Conservation (phyloP, 1,140 invertebrate species). For the Campoletis sonorensis region DNA sequence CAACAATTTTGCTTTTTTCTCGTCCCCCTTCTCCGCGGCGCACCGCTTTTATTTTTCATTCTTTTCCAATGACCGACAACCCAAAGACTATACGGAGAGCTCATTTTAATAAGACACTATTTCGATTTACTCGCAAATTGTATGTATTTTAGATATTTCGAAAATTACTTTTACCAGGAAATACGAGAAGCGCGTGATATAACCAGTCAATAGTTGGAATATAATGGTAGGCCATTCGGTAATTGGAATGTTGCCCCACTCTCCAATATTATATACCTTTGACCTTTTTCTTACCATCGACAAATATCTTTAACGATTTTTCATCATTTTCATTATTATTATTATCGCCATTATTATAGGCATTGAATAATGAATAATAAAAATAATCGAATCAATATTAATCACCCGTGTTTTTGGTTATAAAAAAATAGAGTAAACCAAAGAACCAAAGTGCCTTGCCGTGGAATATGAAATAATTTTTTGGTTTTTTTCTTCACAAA, state of each 20-base stretch:
- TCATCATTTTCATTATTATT: no score
- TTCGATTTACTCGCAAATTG: slow-evolving; percentile 68
- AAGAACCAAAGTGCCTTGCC: not conserved
- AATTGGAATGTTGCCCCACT: slow-evolving; percentile 34
- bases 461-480: no score
- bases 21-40: slow-evolving; percentile 21
- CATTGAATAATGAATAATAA: no score
- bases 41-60: not conserved
- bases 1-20: slow-evolving; percentile 49
- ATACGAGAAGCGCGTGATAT: slow-evolving; percentile 62
- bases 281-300: not conserved
- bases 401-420: no score
- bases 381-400: no score
- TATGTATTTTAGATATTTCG: slow-evolving; percentile 76
- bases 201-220: slow-evolving; percentile 72
- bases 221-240: slow-evolving; percentile 62
- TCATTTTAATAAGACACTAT: slow-evolving; percentile 70
- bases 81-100: slow-evolving; percentile 40
- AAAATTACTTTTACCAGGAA: slow-evolving; percentile 76
- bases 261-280: slow-evolving; percentile 16
- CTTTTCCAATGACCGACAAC: not conserved
- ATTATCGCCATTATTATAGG: not conserved
- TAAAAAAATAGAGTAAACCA: no score
- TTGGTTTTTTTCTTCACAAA: no score
- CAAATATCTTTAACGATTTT: not conserved